Base-by-base conservation (phyloP, 2,797 vertebrate genomes). In the Centroberyx gerrardi region DNA sequence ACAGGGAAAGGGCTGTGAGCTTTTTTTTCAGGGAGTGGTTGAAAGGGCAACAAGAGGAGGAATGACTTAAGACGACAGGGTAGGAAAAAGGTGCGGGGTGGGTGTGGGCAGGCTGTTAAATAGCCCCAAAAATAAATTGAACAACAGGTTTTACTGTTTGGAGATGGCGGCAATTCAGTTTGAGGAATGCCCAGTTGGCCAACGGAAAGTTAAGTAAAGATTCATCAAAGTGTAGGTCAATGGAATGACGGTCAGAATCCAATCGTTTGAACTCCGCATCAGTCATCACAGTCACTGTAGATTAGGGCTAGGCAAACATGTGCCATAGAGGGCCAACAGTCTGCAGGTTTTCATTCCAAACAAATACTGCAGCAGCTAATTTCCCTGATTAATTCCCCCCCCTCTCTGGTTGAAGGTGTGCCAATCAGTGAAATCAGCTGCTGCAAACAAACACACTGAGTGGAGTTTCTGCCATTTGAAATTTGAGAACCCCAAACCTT, bases 1-100 rank as follows among this genome's bases (percentile, higher is more conserved):
- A 88, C 80, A 81, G 71, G 67, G 80, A 76, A 81, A 76, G 69
- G 88, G 76, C 72, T 81, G 83, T 74, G 77, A 86, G 68, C 68
- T 80, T 80, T 82, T 68, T 58, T 63, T 69, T 78, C 56, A 67
- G 62, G 67, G 51, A 79, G 67, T 51, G 17, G 53, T 65, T 68
- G 63, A 69, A 80, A 75, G 68, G 22, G 48, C 60, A 53, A 76
- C 69, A 88, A 75, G 61, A 40, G 36, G 56, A 40, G 68, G 68
- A 80, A 75, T 44, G 69, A 72, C 76, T 81, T 82, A 81, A 80
- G 85, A 72, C 55, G 7, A 74, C 55, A 80, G 17, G 83, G 58
- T 12, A 68, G 67, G 66, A 83, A 66, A 74, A 76, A n/a, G 72
- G 68, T 68, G 68, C 29, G 38, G 64, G 78, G 56, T 76, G 74